phyloP scores from a whole-genome alignment of 2,888 invertebrate genomes.

The Polydrusus cervinus region DNA sequence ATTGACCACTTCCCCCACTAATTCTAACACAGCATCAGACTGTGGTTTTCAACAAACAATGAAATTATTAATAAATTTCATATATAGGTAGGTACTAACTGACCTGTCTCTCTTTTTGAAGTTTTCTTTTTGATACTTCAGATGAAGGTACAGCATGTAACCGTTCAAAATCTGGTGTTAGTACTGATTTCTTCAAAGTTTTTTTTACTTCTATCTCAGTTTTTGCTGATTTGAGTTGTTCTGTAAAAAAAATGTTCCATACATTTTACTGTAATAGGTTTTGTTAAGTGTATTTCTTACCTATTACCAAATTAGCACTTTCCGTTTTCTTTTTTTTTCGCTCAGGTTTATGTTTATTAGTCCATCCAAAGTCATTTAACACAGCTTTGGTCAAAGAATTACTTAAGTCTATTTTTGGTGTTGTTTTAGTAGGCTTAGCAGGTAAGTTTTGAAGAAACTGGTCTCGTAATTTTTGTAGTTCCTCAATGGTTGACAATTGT shows the following conservation, averaged over 20 bases:
- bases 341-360: slow-evolving; percentile 63
- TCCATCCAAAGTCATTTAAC: slow-evolving; percentile 52
- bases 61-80: no score
- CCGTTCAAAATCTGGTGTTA: slow-evolving; percentile 80
- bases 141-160: slow-evolving; percentile 77
- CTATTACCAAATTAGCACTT: slow-evolving; percentile 64
- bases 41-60: no score
- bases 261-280: no score
- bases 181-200: slow-evolving; percentile 77
- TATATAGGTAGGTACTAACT: not conserved
- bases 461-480: slow-evolving; percentile 58
- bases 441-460: slow-evolving; percentile 36
- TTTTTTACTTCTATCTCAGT: slow-evolving; percentile 71
- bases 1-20: no score
- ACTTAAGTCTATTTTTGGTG: slow-evolving; percentile 28
- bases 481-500: slow-evolving; percentile 49
- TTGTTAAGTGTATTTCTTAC: slow-evolving; percentile 59
- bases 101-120: slow-evolving; percentile 76
- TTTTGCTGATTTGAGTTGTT: slow-evolving; percentile 3
- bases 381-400: slow-evolving; percentile 45
- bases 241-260: not conserved
- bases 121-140: slow-evolving; percentile 74
- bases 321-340: slow-evolving; percentile 31
- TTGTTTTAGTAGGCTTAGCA: slow-evolving; percentile 9
- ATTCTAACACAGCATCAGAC: no score